A percentile compares a stretch with the other conserved stretches of the same genome.
Conservation (phyloP, 2,888 invertebrate genomes). For the Autographa gamma region DNA sequence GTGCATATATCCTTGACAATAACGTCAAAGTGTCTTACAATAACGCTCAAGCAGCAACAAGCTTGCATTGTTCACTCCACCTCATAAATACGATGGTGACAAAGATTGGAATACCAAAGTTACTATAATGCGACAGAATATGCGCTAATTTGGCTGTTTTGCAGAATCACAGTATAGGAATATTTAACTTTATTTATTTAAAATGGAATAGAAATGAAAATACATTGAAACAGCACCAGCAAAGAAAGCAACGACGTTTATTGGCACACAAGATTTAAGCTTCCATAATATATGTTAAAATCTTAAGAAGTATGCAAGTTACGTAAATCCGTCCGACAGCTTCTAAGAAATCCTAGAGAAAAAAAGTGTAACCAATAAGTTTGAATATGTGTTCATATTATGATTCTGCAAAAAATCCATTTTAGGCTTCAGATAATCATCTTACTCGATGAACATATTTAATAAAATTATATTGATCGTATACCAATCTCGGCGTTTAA, state of each 20-base stretch:
- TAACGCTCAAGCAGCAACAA: neutral
- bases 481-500: slow-evolving; percentile 61
- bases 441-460: slow-evolving; percentile 53
- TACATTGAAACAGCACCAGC: no score
- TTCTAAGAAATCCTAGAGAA: no score
- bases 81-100: neutral
- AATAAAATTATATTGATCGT: slow-evolving; percentile 58
- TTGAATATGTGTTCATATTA: neutral
- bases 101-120: neutral
- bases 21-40: neutral
- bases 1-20: neutral
- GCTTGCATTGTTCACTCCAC: neutral
- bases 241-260: no score
- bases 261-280: no score
- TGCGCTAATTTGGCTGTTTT: neutral
- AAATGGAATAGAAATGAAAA: no score
- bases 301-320: no score
- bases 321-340: no score
- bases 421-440: neutral
- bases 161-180: neutral
- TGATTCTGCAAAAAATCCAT: neutral
- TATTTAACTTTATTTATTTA: no score
- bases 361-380: neutral
- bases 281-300: no score
- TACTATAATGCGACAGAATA: neutral